These are phyloP conservation scores for Bombus huntii DNA, from an alignment of 1,140 invertebrate species.

Conservation along the genomic window DNA sequence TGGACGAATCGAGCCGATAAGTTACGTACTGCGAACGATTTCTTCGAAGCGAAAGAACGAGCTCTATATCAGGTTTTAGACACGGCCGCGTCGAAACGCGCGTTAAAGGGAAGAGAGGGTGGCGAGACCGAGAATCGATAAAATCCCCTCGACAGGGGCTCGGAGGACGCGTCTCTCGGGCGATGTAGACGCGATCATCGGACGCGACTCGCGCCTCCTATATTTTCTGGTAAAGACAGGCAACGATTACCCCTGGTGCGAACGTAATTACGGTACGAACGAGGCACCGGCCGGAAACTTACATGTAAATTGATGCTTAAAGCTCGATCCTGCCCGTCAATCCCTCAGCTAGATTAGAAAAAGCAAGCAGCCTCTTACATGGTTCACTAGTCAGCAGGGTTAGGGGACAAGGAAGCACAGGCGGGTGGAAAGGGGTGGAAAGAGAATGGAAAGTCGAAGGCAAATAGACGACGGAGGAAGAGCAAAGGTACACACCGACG, in stretches of 20 bases:
- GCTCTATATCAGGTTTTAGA: slow-evolving; percentile 30
- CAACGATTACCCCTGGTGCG: slow-evolving; percentile 59
- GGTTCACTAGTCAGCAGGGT: slow-evolving; percentile 59
- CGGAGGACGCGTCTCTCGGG: background rate
- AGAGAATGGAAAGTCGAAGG: slow-evolving; percentile 44
- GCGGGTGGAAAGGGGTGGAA: background rate
- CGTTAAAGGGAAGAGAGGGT: background rate
- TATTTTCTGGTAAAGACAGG: slow-evolving; percentile 61
- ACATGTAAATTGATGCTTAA: slow-evolving; percentile 78
- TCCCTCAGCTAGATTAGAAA: slow-evolving; percentile 70
- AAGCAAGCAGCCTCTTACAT: slow-evolving; percentile 70
- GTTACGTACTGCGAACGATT: slow-evolving; percentile 17
- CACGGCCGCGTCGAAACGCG: background rate
- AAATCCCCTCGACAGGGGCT: background rate
- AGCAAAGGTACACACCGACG: slow-evolving; percentile 16
- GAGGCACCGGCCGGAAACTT: slow-evolving; percentile 58
- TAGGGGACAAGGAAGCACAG: slow-evolving; percentile 8
- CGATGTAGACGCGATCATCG: slow-evolving; percentile 25
- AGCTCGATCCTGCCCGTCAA: slow-evolving; percentile 63
- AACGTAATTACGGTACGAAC: slow-evolving; percentile 67
- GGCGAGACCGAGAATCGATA: slow-evolving; percentile 30
- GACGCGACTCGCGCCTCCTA: slow-evolving; percentile 27
- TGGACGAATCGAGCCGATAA: background rate
- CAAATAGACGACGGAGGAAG: background rate
- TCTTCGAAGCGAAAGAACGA: background rate